Evolutionary conservation across 1,140 invertebrate genomes (phyloP).

Genomic region (Trachymyrmex cornetzi): DNA sequence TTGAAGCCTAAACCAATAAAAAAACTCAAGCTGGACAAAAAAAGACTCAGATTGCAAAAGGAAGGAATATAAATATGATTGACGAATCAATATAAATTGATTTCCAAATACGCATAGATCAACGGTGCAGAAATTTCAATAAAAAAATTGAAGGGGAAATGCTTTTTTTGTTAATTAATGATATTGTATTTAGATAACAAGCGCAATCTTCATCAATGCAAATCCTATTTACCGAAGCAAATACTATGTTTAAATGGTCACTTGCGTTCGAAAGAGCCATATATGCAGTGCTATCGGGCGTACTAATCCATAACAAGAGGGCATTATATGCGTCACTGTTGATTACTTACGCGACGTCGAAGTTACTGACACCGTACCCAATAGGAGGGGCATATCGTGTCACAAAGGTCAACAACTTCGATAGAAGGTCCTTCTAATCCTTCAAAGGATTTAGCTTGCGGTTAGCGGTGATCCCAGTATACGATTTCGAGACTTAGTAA

Average conservation of each 20-base stretch:
- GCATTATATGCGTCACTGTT: slow-evolving; percentile 70
- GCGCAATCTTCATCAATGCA: background rate
- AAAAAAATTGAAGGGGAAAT: background rate
- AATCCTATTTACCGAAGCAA: slow-evolving; percentile 15
- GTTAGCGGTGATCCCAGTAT: slow-evolving; percentile 61
- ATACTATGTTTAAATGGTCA: slow-evolving; percentile 15
- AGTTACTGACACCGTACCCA: slow-evolving; percentile 70
- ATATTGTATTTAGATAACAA: slow-evolving; percentile 11
- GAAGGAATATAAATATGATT: background rate
- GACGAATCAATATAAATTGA: background rate
- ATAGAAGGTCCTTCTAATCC: slow-evolving; percentile 62
- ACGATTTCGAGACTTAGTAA: slow-evolving; percentile 58
- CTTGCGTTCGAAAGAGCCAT: slow-evolving; percentile 14
- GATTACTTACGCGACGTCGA: slow-evolving; percentile 72
- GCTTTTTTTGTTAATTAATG: background rate
- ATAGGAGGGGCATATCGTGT: slow-evolving; percentile 62
- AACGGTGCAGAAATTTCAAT: background rate
- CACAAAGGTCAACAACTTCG: slow-evolving; percentile 68
- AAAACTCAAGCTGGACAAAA: too few relatives aligned
- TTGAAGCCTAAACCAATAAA: too few relatives aligned
- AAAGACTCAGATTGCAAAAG: too few relatives aligned
- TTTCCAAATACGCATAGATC: background rate
- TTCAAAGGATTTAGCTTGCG: slow-evolving; percentile 70
- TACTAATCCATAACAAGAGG: slow-evolving; percentile 61
- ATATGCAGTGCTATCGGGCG: slow-evolving; percentile 50